Percentiles rank a stretch among this genome's conserved stretches.
phyloP scores from a whole-genome alignment of 2,113 vertebrate species.

The Todiramphus saurophagus region DNA sequence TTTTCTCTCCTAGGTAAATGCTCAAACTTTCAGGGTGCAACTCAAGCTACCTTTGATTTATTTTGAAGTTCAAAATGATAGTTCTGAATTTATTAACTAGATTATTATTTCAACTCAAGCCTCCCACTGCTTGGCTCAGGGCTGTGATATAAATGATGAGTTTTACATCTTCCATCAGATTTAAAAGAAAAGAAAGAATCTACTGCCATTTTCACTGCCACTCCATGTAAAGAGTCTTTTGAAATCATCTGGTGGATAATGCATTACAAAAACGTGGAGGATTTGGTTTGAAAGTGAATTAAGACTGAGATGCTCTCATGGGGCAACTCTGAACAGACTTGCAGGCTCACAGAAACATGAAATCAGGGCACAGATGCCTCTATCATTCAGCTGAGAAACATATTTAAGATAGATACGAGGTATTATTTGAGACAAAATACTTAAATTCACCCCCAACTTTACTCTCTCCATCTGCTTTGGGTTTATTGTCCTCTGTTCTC shows the following conservation, averaged over 20 bases:
- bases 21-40: not conserved
- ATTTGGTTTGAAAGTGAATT: not conserved
- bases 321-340: not conserved
- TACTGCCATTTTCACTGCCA: not conserved
- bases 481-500: not conserved
- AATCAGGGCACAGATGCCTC: not conserved
- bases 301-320: not conserved
- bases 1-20: not conserved
- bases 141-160: not conserved
- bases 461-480: not conserved
- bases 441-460: not conserved
- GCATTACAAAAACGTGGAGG: not conserved
- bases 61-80: not conserved
- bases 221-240: not conserved
- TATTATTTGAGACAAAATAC: not conserved
- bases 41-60: not conserved
- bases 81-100: not conserved
- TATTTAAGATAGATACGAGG: not conserved
- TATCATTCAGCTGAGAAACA: rapidly evolving
- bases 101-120: not conserved
- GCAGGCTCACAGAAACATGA: not conserved
- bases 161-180: not conserved
- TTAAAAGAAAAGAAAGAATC: not conserved
- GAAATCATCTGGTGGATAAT: not conserved
- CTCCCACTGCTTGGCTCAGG: not conserved